These are phyloP conservation scores for Pipistrellus pygmaeus DNA, from an alignment of 2,797 vertebrate genomes.

Conservation along the genomic window DNA sequence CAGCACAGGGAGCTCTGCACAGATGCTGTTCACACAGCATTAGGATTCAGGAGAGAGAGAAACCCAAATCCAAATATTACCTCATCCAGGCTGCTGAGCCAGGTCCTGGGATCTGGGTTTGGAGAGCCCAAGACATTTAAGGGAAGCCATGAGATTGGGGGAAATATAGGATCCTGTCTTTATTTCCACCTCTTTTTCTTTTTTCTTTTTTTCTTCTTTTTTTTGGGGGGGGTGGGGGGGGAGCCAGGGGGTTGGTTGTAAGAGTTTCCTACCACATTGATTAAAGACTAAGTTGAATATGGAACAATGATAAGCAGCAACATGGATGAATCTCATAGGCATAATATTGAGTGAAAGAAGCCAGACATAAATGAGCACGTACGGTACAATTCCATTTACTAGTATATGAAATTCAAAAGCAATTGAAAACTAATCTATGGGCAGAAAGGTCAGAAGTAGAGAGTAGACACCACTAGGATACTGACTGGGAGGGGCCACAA, in stretches of 20 bases:
- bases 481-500: background rate
- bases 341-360: accelerated
- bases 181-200: background rate
- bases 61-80: background rate
- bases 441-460: background rate
- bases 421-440: background rate
- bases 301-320: background rate
- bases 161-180: background rate
- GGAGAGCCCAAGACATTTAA: too few species aligned
- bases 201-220: background rate
- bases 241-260: background rate
- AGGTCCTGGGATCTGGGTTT: background rate
- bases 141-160: background rate
- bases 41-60: background rate
- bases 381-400: accelerated
- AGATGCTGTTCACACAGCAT: accelerated
- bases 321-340: background rate
- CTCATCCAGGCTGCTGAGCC: background rate
- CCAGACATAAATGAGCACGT: background rate
- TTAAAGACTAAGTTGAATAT: background rate
- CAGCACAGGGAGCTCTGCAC: too few species aligned
- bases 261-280: background rate
- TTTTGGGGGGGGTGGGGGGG: too few species aligned
- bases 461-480: background rate
- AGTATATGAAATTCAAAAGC: background rate